Conservation (phyloP, 2,888 invertebrate species). For the Luffia ferchaultella region DNA sequence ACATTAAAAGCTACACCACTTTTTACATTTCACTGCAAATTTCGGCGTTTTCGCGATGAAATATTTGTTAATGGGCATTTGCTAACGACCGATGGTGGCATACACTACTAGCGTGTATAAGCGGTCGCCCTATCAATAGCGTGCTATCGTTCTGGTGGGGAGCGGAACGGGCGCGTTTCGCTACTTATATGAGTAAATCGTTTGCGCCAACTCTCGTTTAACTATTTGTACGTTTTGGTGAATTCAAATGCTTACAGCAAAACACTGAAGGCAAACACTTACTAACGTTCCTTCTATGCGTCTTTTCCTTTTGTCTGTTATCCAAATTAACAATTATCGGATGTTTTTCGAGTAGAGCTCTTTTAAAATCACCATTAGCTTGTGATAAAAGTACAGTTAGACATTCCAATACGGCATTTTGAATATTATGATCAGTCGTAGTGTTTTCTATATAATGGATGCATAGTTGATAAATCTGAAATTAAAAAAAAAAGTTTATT, state of each 20-base stretch:
- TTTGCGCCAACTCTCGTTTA: no score
- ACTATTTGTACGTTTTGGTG: no score
- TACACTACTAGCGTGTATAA: no score
- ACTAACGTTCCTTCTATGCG: conserved; percentile 63
- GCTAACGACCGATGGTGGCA: no score
- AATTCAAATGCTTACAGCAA: conserved; percentile 1
- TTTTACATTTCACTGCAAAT: no score
- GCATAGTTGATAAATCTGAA: conserved; percentile 80
- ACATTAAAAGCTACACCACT: no score
- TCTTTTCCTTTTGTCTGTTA: conserved; percentile 35
- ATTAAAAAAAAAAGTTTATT: conserved; percentile 19
- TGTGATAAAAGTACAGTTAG: conserved; percentile 69
- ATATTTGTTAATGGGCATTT: no score
- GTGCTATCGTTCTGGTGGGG: no score
- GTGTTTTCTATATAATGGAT: conserved; percentile 70
- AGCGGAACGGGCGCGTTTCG: no score
- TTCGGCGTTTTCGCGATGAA: no score
- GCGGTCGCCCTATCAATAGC: no score
- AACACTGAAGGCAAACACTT: conserved; percentile 24
- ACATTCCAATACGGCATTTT: conserved; percentile 86
- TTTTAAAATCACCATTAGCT: conserved; percentile 47
- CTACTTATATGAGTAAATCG: no score
- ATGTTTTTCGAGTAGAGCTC: conserved; percentile 57
- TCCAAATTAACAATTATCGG: conserved; percentile 34
- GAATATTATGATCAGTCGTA: conserved; percentile 84